phyloP scores from a whole-genome alignment of 2,113 vertebrate species.

The Leiothrix lutea region DNA sequence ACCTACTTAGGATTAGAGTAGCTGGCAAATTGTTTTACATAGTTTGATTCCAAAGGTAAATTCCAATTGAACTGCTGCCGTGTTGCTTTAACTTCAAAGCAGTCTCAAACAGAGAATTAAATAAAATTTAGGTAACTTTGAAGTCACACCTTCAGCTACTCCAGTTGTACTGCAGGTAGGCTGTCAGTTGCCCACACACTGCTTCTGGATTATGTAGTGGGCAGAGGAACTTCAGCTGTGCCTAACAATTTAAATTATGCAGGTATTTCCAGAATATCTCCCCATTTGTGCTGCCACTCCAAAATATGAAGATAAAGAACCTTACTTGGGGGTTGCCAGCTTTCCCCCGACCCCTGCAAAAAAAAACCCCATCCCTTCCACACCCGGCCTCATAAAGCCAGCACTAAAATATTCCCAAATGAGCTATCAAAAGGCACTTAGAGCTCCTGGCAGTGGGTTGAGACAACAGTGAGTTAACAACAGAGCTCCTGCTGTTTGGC shows the following conservation, averaged over 20 bases:
- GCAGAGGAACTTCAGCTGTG: accelerated
- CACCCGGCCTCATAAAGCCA: not conserved
- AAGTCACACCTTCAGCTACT: not conserved
- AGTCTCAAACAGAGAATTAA: not conserved
- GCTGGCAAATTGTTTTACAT: not conserved
- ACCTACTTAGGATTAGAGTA: not conserved
- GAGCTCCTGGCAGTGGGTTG: not conserved
- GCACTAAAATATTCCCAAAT: not conserved
- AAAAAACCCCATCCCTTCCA: accelerated
- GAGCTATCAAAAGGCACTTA: not conserved
- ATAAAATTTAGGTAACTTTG: not conserved
- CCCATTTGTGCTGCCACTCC: not conserved
- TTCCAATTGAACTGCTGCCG: not conserved
- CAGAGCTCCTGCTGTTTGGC: not conserved
- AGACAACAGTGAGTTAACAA: not conserved
- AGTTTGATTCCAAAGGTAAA: not conserved
- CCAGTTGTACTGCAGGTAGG: not conserved
- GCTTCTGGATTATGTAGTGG: not conserved
- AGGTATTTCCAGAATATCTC: not conserved
- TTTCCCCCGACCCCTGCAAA: not conserved
- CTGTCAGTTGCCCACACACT: not conserved
- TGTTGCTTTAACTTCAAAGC: not conserved
- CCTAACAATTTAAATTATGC: not conserved
- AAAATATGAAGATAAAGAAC: not conserved
- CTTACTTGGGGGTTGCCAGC: not conserved